phyloP scores from a whole-genome alignment of 2,113 vertebrate species.

The Bagarius yarrelli region DNA sequence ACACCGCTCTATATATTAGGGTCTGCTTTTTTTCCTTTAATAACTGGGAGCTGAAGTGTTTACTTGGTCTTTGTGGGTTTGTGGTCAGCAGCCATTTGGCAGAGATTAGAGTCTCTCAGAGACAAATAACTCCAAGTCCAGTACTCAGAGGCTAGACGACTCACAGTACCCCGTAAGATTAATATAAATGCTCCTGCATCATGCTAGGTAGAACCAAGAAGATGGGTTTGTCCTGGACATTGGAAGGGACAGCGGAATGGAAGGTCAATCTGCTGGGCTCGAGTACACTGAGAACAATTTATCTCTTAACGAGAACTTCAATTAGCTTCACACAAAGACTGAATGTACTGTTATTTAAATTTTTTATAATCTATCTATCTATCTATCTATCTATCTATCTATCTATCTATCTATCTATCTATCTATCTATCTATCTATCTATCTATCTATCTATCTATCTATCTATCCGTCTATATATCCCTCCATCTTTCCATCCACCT shows the following conservation, averaged over 20 bases:
- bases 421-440: too few species aligned
- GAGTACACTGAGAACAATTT: not conserved
- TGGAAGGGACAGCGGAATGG: not conserved
- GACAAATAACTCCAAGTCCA: constrained; percentile 31
- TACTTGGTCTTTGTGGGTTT: constrained; percentile 41
- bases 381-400: too few species aligned
- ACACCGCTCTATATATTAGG: not conserved
- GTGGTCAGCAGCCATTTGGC: constrained; percentile 42
- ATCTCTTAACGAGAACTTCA: not conserved
- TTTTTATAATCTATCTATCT: too few species aligned
- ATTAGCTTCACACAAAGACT: not conserved
- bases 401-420: too few species aligned
- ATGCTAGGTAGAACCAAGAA: constrained; percentile 3
- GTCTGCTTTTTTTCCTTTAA: constrained; percentile 25
- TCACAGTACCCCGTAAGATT: constrained; percentile 28
- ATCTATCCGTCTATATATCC: too few species aligned
- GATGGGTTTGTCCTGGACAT: not conserved
- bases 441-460: too few species aligned
- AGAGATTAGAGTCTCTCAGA: constrained; percentile 34
- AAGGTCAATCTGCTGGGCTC: too few species aligned
- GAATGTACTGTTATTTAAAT: too few species aligned
- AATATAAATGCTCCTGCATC: constrained; percentile 31
- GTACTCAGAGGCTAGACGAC: constrained; percentile 31
- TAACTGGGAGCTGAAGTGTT: constrained; percentile 28
- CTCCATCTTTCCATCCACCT: too few species aligned